Base-by-base conservation (phyloP, 2,113 vertebrate genomes). In the Numenius arquata region DNA sequence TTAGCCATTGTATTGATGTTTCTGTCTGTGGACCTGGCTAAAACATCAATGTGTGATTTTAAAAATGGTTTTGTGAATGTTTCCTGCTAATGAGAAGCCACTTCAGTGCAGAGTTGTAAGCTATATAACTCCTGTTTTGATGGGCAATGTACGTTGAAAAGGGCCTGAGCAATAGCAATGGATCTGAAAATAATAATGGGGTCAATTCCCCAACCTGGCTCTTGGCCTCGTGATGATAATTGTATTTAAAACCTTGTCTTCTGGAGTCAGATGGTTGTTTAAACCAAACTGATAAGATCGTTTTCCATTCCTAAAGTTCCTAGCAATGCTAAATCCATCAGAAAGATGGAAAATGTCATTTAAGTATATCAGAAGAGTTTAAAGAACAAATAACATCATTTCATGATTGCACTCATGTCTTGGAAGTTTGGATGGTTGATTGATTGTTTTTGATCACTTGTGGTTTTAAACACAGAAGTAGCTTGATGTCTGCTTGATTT, bases 131-230 rank as follows among this genome's bases (percentile, higher is more conserved):
- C 21, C 43, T 3, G 0, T 58, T 93, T 53, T 71, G 85, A 8
- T 76, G 59, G 22, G 13, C 1, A 3, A 2, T 12, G 17, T n/a
- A 6, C 5, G 1, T 1, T 45, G 63, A 25, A 73, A 73, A 70
- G 36, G 26, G 38, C 29, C 48, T 47, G 66, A 65, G 58, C 41
- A 58, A 8, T 15, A 80, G 71, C 50, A 73, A 1, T 38, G n/a
- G 19, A n/a, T 79, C 38, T 88, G 62, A 48, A 90, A 82, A 62
- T 78, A 56, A 30, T 9, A 34, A 11, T 25, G 1, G 32, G 2
- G 0, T 70, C 75, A 40, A 4, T 88, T 89, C n/a, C 20, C 23
- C 67, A 50, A 0, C 12, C 11, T 77, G 3, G 1, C 15, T 73
- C 12, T 71, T 70, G 45, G 61, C 58, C 74, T 66, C 1, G 0